phyloP scores from a whole-genome alignment of 2,113 vertebrate genomes.

The Glaucidium brasilianum region DNA sequence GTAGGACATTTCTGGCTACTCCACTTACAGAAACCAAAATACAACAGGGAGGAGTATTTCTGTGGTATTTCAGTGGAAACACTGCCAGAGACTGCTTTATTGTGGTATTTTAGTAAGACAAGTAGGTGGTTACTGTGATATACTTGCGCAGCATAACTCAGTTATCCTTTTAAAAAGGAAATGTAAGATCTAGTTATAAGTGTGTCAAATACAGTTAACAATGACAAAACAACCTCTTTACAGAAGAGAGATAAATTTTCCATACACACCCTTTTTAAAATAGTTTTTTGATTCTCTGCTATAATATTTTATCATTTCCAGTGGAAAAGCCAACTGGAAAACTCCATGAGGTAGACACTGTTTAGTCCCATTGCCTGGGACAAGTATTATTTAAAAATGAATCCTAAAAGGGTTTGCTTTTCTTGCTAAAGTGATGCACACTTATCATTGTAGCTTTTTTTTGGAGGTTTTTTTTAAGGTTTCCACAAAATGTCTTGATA shows the following conservation, averaged over 20 bases:
- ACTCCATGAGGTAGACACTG: neutral
- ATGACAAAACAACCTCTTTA: neutral
- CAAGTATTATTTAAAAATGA: neutral
- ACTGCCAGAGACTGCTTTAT: neutral
- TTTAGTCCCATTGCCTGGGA: neutral
- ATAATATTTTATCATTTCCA: neutral
- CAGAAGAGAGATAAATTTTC: neutral
- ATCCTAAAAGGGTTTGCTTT: neutral
- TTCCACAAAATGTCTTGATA: neutral
- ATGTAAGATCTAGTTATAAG: neutral
- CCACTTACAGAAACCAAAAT: neutral
- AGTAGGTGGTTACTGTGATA: neutral
- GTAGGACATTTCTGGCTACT: neutral
- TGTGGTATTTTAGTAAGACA: neutral
- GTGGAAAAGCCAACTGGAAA: neutral
- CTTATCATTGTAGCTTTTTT: neutral
- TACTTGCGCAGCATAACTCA: neutral
- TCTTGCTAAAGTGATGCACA: neutral
- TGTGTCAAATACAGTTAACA: neutral
- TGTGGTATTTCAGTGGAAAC: neutral
- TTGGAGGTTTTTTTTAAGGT: neutral
- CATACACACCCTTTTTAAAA: neutral
- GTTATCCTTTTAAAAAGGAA: neutral
- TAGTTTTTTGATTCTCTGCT: neutral
- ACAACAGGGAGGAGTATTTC: conserved; percentile 10